These are phyloP conservation scores for Dryomyza anilis DNA, from an alignment of 2,888 invertebrate species.

Conservation along the genomic window DNA sequence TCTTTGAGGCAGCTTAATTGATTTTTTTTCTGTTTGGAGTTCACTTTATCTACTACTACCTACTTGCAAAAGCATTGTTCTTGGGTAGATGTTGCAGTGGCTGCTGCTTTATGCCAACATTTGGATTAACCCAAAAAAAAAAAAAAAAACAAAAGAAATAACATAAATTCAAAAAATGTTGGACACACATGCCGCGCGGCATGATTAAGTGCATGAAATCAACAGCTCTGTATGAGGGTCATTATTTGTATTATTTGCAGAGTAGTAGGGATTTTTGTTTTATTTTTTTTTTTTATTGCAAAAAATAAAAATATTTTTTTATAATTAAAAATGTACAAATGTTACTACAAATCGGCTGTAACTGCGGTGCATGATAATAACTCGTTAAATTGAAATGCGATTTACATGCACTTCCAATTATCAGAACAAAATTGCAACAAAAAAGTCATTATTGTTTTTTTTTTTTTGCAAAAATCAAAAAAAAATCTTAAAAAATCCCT, in stretches of 20 bases:
- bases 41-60: slow-evolving; percentile 30
- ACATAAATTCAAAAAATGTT: slow-evolving; percentile 33
- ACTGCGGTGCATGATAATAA: too few species aligned
- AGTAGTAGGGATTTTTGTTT: too few species aligned
- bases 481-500: too few species aligned
- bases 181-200: slow-evolving; percentile 33
- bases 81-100: not conserved
- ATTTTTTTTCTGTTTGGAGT: slow-evolving; percentile 23
- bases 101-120: too few species aligned
- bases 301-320: too few species aligned
- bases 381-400: not conserved
- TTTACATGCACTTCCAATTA: slow-evolving; percentile 8
- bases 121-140: too few species aligned
- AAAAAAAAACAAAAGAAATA: too few species aligned
- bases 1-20: slow-evolving; percentile 10
- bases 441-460: not conserved
- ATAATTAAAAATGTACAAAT: too few species aligned
- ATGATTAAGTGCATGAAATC: slow-evolving; percentile 39
- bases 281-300: too few species aligned
- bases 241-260: too few species aligned
- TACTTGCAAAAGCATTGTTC: not conserved
- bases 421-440: not conserved
- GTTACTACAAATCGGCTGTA: too few species aligned
- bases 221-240: slow-evolving; percentile 37
- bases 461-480: not conserved